Base-by-base conservation (phyloP, 1,140 invertebrate species). In the Olivierus martensii region DNA sequence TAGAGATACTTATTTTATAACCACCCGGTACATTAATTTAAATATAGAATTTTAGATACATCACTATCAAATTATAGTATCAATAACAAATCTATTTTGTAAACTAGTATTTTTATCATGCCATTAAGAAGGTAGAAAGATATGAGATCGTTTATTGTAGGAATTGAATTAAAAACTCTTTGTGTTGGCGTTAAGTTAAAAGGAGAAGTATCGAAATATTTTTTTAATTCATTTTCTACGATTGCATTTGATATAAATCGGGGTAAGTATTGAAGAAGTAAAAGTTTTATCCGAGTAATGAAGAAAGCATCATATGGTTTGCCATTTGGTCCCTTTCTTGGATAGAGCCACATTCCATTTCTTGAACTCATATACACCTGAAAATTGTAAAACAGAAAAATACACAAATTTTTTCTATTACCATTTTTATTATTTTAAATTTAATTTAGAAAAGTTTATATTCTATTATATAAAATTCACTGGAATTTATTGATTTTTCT, bases 61-160 rank as follows among this genome's bases (percentile, higher is more conserved):
- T n/a, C n/a, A n/a, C n/a, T n/a, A n/a, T n/a, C n/a, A n/a, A n/a
- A n/a, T n/a, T n/a, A n/a, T n/a, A n/a, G n/a, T n/a, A n/a, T n/a
- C n/a, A n/a, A n/a, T n/a, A n/a, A n/a, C n/a, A n/a, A n/a, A n/a
- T n/a, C n/a, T n/a, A n/a, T n/a, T n/a, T n/a, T n/a, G n/a, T n/a
- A n/a, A n/a, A n/a, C n/a, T n/a, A n/a, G n/a, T n/a, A 71, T 61
- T 6, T 62, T 65, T 35, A 75, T 63, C 11, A 64, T 57, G 2
- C 51, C 55, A 5, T 34, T 66, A 51, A 70, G 63, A 17, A 76
- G 64, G 19, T 69, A 63, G 48, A 71, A 68, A 3, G 73, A 70
- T 5, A 76, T 56, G 18, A 69, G 67, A 56, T 76, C 74, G 54
- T 73, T 75, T 6, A 76, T 69, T 18, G 72, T 74, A 6, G 73